phyloP scores from a whole-genome alignment of 2,797 vertebrate species.

The Falco rusticolus region DNA sequence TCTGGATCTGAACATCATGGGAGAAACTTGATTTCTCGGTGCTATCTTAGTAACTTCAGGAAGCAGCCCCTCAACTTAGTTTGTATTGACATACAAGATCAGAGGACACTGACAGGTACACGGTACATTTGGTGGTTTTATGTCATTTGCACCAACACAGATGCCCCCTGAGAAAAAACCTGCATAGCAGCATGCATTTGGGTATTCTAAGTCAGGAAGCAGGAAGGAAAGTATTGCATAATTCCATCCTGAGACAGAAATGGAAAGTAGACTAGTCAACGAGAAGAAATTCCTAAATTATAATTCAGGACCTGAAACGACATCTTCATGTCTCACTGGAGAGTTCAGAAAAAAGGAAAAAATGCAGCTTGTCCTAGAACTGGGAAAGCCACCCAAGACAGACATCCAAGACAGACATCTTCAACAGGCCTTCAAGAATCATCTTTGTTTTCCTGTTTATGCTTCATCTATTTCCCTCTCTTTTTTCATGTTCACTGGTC shows the following conservation, averaged over 20 bases:
- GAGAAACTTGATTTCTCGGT: not conserved
- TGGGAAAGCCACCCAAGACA: not conserved
- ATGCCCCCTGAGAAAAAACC: not conserved
- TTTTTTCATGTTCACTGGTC: fast-evolving
- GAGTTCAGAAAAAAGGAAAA: not conserved
- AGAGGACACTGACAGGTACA: not conserved
- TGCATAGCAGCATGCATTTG: not conserved
- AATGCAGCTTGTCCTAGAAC: not conserved
- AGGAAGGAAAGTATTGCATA: not conserved
- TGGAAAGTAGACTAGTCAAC: not conserved
- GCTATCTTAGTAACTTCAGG: not conserved
- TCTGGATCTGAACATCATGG: not conserved
- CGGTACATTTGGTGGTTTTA: not conserved
- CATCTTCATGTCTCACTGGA: not conserved
- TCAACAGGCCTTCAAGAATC: not conserved
- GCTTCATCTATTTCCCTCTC: not conserved
- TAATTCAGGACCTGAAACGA: not conserved
- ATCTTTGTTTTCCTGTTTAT: not conserved
- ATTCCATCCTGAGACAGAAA: not conserved
- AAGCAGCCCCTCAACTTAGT: not conserved
- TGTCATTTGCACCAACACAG: not conserved
- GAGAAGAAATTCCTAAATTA: not conserved
- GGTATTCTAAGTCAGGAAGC: not conserved
- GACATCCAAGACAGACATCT: not conserved
- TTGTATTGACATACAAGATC: not conserved